Conservation (phyloP, 1,140 invertebrate genomes). For the Phthorimaea operculella region DNA sequence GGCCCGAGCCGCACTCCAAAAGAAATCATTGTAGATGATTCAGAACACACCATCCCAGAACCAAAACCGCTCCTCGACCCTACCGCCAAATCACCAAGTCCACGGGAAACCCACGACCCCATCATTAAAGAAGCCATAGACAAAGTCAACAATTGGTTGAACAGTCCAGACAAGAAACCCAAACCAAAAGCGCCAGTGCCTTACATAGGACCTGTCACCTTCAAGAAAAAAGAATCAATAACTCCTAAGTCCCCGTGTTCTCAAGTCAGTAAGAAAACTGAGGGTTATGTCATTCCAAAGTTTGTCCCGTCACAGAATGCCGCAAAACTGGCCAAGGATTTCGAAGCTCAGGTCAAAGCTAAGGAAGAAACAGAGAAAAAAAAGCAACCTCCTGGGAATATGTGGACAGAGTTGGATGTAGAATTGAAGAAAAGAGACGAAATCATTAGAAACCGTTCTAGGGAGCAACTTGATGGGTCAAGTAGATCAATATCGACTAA, state of each 20-base stretch:
- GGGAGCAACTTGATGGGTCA: neutral
- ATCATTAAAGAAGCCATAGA: slow-evolving; percentile 23
- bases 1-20: neutral
- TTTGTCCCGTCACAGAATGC: neutral
- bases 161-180: slow-evolving; percentile 13
- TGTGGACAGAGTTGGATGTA: neutral
- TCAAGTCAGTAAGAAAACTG: neutral
- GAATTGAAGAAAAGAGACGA: neutral
- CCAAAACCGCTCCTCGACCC: too few relatives aligned
- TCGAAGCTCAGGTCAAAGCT: neutral
- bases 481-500: neutral
- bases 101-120: neutral
- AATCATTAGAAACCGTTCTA: neutral
- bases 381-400: neutral
- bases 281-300: neutral
- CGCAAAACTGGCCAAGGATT: neutral
- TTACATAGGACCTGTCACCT: neutral
- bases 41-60: too few relatives aligned
- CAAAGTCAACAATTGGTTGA: slow-evolving; percentile 43
- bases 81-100: neutral
- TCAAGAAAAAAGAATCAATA: neutral
- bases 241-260: neutral
- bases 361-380: neutral
- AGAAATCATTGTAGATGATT: neutral
- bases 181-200: slow-evolving; percentile 10